Evolutionary conservation across 2,797 vertebrate genomes (phyloP).

Genomic region (Diceros bicornis): DNA sequence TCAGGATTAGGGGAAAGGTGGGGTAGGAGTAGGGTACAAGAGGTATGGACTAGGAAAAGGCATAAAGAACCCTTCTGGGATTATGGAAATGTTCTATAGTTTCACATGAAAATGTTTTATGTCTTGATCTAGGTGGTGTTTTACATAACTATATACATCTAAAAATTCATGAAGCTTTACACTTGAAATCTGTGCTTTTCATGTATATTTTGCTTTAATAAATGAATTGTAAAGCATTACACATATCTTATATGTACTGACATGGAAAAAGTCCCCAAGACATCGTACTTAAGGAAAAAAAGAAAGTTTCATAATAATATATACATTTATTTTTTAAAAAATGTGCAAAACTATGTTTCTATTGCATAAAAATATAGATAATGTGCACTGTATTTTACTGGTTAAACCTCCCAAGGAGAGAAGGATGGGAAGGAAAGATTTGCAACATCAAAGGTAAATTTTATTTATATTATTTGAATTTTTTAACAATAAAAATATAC

Average conservation of each 20-base stretch:
- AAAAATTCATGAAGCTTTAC: not conserved
- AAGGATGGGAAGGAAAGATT: not conserved
- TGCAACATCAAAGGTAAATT: not conserved
- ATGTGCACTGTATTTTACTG: not conserved
- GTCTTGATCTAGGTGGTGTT: not conserved
- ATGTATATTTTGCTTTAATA: constrained; percentile 1
- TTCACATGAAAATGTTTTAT: not conserved
- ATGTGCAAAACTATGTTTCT: not conserved
- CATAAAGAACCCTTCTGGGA: not conserved
- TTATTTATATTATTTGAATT: constrained; percentile 47
- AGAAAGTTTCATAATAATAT: constrained; percentile 6
- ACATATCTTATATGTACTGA: not conserved
- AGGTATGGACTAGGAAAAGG: not conserved
- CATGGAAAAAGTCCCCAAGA: constrained; percentile 24
- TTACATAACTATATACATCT: not conserved
- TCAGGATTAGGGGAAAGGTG: not conserved
- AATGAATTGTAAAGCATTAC: not conserved
- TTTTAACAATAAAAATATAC: constrained; percentile 52
- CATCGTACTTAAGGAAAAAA: constrained; percentile 15
- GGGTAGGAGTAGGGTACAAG: not conserved
- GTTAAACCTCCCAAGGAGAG: not conserved
- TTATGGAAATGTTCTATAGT: not conserved
- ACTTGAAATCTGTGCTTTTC: not conserved
- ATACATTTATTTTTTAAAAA: not conserved
- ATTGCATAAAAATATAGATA: constrained; percentile 31